Base-by-base conservation (phyloP, 1,140 invertebrate species). In the Caerostris darwini region DNA sequence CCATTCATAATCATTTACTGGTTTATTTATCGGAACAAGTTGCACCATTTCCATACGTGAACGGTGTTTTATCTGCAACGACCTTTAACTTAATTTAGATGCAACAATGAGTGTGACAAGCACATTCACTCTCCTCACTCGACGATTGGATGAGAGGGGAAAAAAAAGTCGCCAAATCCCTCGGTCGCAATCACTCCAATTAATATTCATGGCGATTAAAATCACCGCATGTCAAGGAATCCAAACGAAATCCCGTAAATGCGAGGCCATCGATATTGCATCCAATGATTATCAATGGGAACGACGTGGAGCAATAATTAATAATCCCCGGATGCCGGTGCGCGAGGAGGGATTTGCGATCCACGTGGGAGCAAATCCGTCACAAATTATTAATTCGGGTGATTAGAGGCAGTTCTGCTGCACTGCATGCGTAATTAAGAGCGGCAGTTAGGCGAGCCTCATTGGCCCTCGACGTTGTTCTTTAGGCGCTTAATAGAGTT, bases 131-230 rank as follows among this genome's bases (percentile, higher is more conserved):
- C 34, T 34, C 34, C 34, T 34, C 34, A 34, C 34, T 34, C 34
- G 34, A 1, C 34, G 34, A 34, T 34, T 34, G 34, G 34, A 34
- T 34, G 34, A n/a, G 34, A 34, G 34, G 34, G 34, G 34, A 34
- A 34, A 34, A 34, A 34, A 2, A 34, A 0, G 34, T 34, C 2
- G 34, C 34, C 2, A 34, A 34, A 34, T 34, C 34, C 34, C 34
- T 34, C 34, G 71, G 7, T 12, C 50, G 71, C 10, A 77, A 77
- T 53, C 71, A 50, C 71, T 7, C 19, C 71, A 77, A 77, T 77
- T 77, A 77, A 77, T 77, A 77, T 77, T 77, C 71, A 77, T 10
- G 71, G 19, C 71, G 71, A 77, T 77, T 77, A 77, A 77, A 77
- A 77, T 77, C 71, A 14, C 34, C 34, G 34, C 71, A 77, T 77